A percentile compares a stretch with the other conserved stretches of the same genome.
Evolutionary conservation across 2,888 invertebrate species (phyloP).

Genomic region (Spicauda simplicius): DNA sequence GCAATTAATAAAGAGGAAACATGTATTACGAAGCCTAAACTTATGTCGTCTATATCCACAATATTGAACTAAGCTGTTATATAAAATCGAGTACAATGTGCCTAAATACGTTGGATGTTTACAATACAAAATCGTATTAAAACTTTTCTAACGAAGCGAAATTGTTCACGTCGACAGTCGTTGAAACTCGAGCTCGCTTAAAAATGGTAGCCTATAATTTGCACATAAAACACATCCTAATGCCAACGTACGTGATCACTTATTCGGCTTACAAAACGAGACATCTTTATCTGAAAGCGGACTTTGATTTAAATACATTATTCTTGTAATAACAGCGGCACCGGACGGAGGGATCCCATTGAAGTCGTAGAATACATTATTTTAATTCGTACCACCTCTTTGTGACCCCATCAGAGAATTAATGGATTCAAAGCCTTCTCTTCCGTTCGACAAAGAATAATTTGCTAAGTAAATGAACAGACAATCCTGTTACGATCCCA

Average conservation of each 20-base stretch:
- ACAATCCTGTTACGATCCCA: constrained; percentile 80
- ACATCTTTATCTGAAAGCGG: constrained; percentile 82
- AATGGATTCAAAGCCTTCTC: constrained; percentile 84
- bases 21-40: constrained; percentile 21
- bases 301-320: constrained; percentile 84
- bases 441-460: constrained; percentile 84
- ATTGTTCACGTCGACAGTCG: constrained; percentile 62
- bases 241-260: constrained; percentile 82
- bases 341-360: constrained; percentile 82
- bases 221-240: constrained; percentile 84
- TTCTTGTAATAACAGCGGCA: constrained; percentile 80
- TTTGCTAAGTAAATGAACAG: constrained; percentile 85
- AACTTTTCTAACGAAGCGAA: constrained; percentile 78
- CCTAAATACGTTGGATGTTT: neutral
- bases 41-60: neutral
- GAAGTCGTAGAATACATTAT: constrained; percentile 84
- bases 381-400: constrained; percentile 84
- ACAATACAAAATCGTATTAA: constrained; percentile 46
- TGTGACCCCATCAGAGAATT: constrained; percentile 82
- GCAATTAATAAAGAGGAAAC: constrained; percentile 62
- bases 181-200: constrained; percentile 70
- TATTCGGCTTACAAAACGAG: constrained; percentile 75
- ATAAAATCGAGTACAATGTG: neutral
- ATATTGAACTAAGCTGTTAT: neutral
- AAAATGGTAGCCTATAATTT: constrained; percentile 83